Conservation (phyloP, 1,140 invertebrate species). For the Steinernema khuongi region DNA sequence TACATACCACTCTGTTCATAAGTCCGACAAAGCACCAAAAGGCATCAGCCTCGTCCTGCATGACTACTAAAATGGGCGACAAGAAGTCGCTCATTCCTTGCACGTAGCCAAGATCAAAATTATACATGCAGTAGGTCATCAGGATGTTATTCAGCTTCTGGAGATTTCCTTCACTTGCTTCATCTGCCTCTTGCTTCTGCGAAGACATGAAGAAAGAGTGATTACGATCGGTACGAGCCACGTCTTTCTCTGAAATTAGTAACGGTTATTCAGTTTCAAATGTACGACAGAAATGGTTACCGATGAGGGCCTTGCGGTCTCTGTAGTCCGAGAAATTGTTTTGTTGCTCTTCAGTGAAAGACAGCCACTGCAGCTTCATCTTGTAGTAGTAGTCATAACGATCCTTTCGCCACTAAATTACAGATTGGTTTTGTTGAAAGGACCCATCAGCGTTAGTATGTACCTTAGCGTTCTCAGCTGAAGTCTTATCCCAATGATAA, state of each 20-base stretch:
- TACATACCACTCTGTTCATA: constrained; percentile 70
- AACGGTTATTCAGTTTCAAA: not conserved
- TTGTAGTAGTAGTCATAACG: constrained; percentile 76
- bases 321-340: constrained; percentile 78
- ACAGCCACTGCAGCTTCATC: constrained; percentile 94
- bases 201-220: constrained; percentile 74
- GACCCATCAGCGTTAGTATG: not conserved
- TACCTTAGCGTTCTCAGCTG: constrained; percentile 67
- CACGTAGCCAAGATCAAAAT: constrained; percentile 85
- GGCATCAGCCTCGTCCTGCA: constrained; percentile 85
- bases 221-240: constrained; percentile 86
- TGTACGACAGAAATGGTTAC: constrained; percentile 60
- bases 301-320: constrained; percentile 85
- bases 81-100: constrained; percentile 91
- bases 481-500: constrained; percentile 76
- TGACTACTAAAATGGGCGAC: constrained; percentile 81
- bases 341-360: constrained; percentile 79
- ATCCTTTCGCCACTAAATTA: constrained; percentile 37
- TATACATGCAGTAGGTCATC: constrained; percentile 99
- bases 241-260: constrained; percentile 89
- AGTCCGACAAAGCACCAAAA: constrained; percentile 99
- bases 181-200: not conserved
- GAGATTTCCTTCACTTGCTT: constrained; percentile 86
- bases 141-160: constrained; percentile 79
- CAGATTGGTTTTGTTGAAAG: constrained; percentile 7